These are phyloP conservation scores for Hippocampus kuda DNA, from an alignment of 2,797 vertebrate species.

Conservation along the genomic window DNA sequence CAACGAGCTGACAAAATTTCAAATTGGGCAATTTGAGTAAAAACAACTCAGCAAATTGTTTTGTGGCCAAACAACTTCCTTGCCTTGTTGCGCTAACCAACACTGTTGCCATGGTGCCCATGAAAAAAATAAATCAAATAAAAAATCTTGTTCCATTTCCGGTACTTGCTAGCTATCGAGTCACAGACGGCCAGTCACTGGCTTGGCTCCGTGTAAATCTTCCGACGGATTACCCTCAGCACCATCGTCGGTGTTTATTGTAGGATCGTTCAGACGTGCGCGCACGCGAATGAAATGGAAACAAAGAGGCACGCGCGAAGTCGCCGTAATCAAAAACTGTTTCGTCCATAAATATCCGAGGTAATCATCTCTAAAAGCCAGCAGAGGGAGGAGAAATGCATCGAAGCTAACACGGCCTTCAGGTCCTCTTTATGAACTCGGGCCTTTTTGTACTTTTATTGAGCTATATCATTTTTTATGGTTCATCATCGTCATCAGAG, in stretches of 20 bases:
- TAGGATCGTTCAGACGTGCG: background rate
- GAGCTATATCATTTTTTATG: constrained; percentile 80
- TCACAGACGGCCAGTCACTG: background rate
- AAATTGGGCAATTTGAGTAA: too few species aligned
- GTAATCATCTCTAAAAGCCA: constrained; percentile 86
- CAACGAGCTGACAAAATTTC: too few species aligned
- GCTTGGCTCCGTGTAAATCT: background rate
- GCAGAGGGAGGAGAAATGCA: constrained; percentile 71
- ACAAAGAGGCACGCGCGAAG: constrained; percentile 33
- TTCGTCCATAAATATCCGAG: constrained; percentile 80
- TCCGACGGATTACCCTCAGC: background rate
- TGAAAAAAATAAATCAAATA: background rate
- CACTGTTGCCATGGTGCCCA: background rate
- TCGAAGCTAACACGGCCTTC: constrained; percentile 75
- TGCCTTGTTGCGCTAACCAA: too few species aligned
- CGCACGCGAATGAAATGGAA: constrained; percentile 3
- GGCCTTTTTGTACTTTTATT: constrained; percentile 78
- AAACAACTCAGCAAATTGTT: too few species aligned
- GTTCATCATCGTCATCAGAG: constrained; percentile 66
- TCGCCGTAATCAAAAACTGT: constrained; percentile 69
- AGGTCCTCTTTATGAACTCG: constrained; percentile 74
- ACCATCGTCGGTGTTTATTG: background rate
- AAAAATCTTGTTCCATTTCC: background rate
- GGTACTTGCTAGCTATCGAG: background rate
- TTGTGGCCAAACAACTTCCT: too few species aligned